These are phyloP conservation scores for Cordilura impudica DNA, from an alignment of 2,888 invertebrate species.

Conservation along the genomic window DNA sequence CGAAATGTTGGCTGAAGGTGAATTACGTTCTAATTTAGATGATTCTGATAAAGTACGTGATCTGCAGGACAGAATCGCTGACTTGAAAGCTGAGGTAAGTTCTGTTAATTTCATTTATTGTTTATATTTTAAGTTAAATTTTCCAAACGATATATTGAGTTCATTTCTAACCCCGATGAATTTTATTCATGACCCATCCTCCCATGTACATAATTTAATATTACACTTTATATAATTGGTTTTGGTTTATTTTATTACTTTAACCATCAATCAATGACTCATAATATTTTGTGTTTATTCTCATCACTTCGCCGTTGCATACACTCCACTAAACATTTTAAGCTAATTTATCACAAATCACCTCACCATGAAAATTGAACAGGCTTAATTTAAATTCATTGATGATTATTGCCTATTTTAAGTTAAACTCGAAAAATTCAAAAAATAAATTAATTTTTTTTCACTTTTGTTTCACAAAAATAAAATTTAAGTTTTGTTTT, in stretches of 20 bases:
- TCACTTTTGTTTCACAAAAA: conserved; percentile 1
- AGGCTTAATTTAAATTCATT: background rate
- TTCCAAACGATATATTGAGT: conserved; percentile 39
- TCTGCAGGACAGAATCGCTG: conserved; percentile 94
- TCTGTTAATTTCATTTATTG: background rate
- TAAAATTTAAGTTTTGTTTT: background rate
- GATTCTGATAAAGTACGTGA: conserved; percentile 92
- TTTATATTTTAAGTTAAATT: conserved; percentile 12
- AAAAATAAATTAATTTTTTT: background rate
- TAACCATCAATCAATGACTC: background rate
- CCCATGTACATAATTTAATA: conserved; percentile 47
- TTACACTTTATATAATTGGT: conserved; percentile 45
- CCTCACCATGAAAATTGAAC: conserved; percentile 5
- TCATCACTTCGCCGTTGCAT: conserved; percentile 3
- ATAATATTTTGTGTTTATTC: conserved; percentile 23
- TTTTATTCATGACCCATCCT: conserved; percentile 1
- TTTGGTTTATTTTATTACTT: conserved; percentile 25
- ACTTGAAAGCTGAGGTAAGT: conserved; percentile 94
- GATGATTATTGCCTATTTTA: too few relatives aligned
- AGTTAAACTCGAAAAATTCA: too few relatives aligned
- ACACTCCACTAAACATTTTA: background rate
- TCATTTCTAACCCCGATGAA: conserved; percentile 6
- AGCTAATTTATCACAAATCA: background rate
- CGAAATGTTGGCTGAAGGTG: conserved; percentile 95
- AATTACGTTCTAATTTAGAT: conserved; percentile 90